phyloP scores from a whole-genome alignment of 2,888 invertebrate genomes.

The Himalopsyche tibetana region DNA sequence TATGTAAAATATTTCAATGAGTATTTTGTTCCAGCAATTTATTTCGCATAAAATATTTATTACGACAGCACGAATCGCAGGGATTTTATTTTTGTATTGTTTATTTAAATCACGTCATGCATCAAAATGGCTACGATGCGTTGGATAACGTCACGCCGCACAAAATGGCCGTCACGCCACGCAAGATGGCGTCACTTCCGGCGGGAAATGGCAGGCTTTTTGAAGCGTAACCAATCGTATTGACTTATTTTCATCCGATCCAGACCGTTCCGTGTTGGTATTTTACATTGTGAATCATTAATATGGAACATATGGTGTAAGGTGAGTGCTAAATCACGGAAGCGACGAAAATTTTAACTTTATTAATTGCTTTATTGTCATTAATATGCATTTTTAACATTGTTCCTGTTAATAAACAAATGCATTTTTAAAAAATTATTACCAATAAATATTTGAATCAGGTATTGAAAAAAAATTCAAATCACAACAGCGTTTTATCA shows the following conservation, averaged over 20 bases:
- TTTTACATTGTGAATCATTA: slow-evolving; percentile 33
- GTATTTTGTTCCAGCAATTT: too few species aligned
- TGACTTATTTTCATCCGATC: slow-evolving; percentile 42
- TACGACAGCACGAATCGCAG: too few species aligned
- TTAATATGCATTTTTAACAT: too few species aligned
- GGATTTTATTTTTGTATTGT: neutral
- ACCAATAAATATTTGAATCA: too few species aligned
- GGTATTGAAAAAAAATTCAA: too few species aligned
- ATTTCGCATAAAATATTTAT: too few species aligned
- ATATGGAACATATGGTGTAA: slow-evolving; percentile 3
- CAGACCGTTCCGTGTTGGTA: slow-evolving; percentile 34
- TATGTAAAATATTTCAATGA: too few species aligned
- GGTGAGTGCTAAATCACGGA: slow-evolving; percentile 16
- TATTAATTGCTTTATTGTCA: too few species aligned
- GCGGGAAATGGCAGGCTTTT: slow-evolving; percentile 49
- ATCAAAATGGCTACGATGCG: slow-evolving; percentile 40
- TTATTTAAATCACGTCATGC: slow-evolving; percentile 38
- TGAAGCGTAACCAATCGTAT: slow-evolving; percentile 36
- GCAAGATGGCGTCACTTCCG: slow-evolving; percentile 64
- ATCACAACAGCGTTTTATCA: too few species aligned
- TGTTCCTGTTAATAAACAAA: too few species aligned
- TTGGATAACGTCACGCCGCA: slow-evolving; percentile 60
- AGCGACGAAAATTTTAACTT: neutral
- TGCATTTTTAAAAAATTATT: too few species aligned
- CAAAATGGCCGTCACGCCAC: slow-evolving; percentile 61